A percentile compares a stretch with the other conserved stretches of the same genome.
These are phyloP conservation scores for Chionis minor DNA, from an alignment of 2,113 vertebrate genomes.

Conservation along the genomic window DNA sequence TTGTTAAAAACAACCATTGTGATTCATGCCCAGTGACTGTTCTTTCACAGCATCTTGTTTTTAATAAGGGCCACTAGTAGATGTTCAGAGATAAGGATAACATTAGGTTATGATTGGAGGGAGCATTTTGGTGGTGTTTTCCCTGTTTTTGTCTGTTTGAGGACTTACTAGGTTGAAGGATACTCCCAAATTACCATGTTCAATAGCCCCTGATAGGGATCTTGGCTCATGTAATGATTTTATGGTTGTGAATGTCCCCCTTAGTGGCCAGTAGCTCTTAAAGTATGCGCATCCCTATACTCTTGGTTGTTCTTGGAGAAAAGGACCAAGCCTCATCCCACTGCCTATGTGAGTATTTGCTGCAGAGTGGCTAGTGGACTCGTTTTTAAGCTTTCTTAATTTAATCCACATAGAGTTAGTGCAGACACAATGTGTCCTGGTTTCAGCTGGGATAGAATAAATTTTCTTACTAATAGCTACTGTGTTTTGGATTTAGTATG, in stretches of 20 bases:
- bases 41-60: not conserved
- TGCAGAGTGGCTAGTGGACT: not conserved
- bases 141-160: not conserved
- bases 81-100: not conserved
- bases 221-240: not conserved
- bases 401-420: not conserved
- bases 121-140: not conserved
- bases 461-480: too few relatives aligned
- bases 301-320: not conserved
- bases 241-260: not conserved
- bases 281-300: not conserved
- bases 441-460: too few relatives aligned
- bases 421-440: not conserved
- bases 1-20: not conserved
- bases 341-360: not conserved
- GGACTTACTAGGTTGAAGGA: not conserved
- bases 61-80: not conserved
- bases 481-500: too few relatives aligned
- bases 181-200: not conserved
- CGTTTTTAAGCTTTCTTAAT: not conserved
- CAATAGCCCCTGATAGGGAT: rapidly evolving
- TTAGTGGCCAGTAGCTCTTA: not conserved
- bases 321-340: not conserved
- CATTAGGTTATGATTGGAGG: not conserved
- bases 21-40: not conserved